Evolutionary conservation across 2,888 invertebrate genomes (phyloP).

Genomic region (Heliconius cydno): DNA sequence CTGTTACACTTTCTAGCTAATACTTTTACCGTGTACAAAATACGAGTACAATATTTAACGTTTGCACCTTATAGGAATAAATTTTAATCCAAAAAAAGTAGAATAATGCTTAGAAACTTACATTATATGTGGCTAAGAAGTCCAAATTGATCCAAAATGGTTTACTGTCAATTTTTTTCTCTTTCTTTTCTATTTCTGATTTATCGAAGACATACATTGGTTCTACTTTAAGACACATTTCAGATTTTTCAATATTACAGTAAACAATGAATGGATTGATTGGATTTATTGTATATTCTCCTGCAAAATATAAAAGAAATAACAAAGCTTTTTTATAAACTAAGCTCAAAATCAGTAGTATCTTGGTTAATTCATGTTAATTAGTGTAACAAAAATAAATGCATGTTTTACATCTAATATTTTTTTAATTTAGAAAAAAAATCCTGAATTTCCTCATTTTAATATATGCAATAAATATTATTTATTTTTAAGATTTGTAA

Average conservation of each 20-base stretch:
- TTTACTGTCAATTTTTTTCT: not conserved
- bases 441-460: not conserved
- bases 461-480: not conserved
- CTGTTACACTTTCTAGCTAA: too few species aligned
- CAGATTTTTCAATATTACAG: not conserved
- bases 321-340: not conserved
- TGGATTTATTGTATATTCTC: not conserved
- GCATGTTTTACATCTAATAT: not conserved
- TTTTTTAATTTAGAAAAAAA: too few species aligned
- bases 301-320: not conserved
- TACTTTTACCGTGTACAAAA: too few species aligned
- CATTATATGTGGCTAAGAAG: not conserved
- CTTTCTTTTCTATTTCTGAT: not conserved
- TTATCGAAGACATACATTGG: not conserved
- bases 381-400: not conserved
- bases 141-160: not conserved
- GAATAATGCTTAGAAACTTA: not conserved
- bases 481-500: not conserved
- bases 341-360: not conserved
- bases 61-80: not conserved
- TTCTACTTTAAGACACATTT: conserved; percentile 6
- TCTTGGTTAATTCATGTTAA: not conserved
- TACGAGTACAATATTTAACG: not conserved
- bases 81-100: not conserved
- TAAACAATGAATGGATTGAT: not conserved